Percentiles rank a stretch among this genome's conserved stretches.
phyloP scores from a whole-genome alignment of 2,797 vertebrate species.

The Melanotaenia parkinsoni region DNA sequence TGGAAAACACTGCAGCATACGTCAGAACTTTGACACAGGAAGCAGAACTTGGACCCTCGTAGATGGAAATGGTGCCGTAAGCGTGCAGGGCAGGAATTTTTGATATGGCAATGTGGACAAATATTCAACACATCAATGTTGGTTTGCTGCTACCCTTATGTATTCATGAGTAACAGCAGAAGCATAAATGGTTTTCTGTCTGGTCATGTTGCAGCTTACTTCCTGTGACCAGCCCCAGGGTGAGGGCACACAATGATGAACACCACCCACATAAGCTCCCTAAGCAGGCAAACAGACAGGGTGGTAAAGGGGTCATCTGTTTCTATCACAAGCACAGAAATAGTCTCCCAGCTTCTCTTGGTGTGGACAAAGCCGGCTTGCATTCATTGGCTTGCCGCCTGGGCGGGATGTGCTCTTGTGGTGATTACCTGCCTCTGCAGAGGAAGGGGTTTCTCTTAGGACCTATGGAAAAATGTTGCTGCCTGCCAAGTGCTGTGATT shows the following conservation, averaged over 20 bases:
- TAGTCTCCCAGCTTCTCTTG: constrained; percentile 58
- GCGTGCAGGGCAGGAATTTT: constrained; percentile 33
- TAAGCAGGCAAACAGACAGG: constrained; percentile 45
- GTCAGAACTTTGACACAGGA: constrained; percentile 65
- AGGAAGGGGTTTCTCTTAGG: constrained; percentile 73
- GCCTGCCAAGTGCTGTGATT: constrained; percentile 74
- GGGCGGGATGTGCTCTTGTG: constrained; percentile 67
- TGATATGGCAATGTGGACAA: not conserved
- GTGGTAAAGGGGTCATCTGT: constrained; percentile 72
- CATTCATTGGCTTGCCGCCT: constrained; percentile 38
- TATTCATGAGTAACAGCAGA: constrained; percentile 21
- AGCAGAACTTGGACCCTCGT: constrained; percentile 45
- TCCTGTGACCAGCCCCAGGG: constrained; percentile 62
- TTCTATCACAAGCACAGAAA: constrained; percentile 71
- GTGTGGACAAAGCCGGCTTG: constrained; percentile 54
- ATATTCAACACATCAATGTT: constrained; percentile 21
- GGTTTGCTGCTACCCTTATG: constrained; percentile 18
- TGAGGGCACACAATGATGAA: constrained; percentile 57
- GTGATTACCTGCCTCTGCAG: constrained; percentile 76
- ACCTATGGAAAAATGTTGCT: constrained; percentile 69
- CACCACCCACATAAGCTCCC: constrained; percentile 56
- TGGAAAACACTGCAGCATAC: constrained; percentile 47
- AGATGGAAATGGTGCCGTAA: constrained; percentile 28
- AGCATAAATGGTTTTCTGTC: constrained; percentile 48
- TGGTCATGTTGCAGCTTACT: constrained; percentile 50